Conservation (phyloP, 2,797 vertebrate species). For the Sebastes reedi region DNA sequence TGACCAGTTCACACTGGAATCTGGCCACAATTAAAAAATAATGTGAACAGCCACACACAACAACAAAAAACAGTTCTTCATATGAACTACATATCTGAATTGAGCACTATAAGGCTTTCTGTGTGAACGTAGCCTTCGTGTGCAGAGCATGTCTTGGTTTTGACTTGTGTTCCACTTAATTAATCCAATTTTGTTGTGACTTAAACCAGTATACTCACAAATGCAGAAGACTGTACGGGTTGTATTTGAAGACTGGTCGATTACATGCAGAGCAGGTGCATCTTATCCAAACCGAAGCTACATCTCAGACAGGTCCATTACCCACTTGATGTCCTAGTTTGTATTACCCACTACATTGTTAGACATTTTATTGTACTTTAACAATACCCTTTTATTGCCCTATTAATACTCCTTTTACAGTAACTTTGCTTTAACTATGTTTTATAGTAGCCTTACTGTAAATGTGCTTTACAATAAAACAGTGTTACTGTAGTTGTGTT, state of each 20-base stretch:
- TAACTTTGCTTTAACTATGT: neutral
- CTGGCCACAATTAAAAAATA: too few species aligned
- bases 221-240: neutral
- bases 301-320: neutral
- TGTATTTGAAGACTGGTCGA: neutral
- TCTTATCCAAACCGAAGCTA: neutral
- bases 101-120: neutral
- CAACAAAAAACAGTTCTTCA: neutral
- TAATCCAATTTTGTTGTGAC: neutral
- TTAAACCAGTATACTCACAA: neutral
- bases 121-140: neutral
- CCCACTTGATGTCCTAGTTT: neutral
- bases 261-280: neutral
- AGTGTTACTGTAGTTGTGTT: neutral
- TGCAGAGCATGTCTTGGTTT: neutral
- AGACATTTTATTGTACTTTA: neutral
- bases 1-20: too few species aligned
- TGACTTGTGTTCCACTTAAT: neutral
- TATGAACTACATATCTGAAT: neutral
- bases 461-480: neutral
- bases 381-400: neutral
- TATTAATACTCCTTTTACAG: neutral
- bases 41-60: too few species aligned
- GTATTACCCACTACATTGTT: neutral
- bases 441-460: neutral